Percentiles rank a stretch among this genome's conserved stretches.
Conservation (phyloP, 2,888 invertebrate species). For the Rugalucina vietnamica region DNA sequence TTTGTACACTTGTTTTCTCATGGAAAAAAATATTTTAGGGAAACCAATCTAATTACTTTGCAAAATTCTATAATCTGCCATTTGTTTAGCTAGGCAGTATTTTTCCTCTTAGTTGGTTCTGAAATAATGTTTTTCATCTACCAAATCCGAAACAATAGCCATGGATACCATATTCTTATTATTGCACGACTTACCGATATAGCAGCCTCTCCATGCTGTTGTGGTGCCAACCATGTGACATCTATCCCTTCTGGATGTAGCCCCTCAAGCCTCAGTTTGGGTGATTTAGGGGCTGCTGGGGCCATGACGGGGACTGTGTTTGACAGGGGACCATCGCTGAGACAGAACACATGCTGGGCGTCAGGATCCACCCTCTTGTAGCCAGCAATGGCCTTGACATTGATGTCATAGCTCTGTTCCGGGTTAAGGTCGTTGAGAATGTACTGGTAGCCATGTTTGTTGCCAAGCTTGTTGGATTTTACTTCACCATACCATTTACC, state of each 20-base stretch:
- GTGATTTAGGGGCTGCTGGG: slow-evolving; percentile 82
- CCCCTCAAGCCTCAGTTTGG: slow-evolving; percentile 82
- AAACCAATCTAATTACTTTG: too few relatives aligned
- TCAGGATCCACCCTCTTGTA: slow-evolving; percentile 75
- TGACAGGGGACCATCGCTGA: slow-evolving; percentile 81
- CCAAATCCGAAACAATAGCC: too few relatives aligned
- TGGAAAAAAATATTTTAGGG: too few relatives aligned
- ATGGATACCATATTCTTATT: too few relatives aligned
- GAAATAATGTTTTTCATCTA: too few relatives aligned
- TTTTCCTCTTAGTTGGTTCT: too few relatives aligned
- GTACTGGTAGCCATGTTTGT: slow-evolving; percentile 83
- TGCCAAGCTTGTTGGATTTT: slow-evolving; percentile 75
- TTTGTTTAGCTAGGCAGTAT: too few relatives aligned
- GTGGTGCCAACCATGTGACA: slow-evolving; percentile 83
- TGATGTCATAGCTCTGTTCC: slow-evolving; percentile 81
- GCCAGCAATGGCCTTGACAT: slow-evolving; percentile 81
- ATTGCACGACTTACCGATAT: slow-evolving; percentile 79
- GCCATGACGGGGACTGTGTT: slow-evolving; percentile 81
- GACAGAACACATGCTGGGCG: slow-evolving; percentile 78
- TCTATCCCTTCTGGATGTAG: slow-evolving; percentile 82
- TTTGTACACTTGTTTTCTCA: too few relatives aligned
- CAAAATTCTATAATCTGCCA: too few relatives aligned
- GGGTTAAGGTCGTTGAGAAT: slow-evolving; percentile 80
- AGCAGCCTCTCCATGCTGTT: slow-evolving; percentile 82
- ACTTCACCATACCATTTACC: slow-evolving; percentile 82